Evolutionary conservation across 2,113 vertebrate genomes (phyloP).

Genomic region (Ploceus nigricollis): DNA sequence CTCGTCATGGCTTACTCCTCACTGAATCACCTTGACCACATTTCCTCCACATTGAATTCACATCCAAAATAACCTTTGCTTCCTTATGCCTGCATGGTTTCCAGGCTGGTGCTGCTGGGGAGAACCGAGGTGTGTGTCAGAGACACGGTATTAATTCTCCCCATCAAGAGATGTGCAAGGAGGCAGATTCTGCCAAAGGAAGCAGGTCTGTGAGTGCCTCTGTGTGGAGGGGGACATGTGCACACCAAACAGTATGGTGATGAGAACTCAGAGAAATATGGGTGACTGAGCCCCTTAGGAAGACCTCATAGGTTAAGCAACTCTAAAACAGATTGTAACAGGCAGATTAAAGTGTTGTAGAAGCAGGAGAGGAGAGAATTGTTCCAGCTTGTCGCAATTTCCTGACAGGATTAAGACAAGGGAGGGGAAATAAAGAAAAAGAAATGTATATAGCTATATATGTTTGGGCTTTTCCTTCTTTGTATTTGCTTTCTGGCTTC

Average conservation of each 20-base stretch:
- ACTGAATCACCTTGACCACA: not conserved
- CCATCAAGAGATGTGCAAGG: not conserved
- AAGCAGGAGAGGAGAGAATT: not conserved
- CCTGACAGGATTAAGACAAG: constrained; percentile 31
- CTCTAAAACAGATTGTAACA: not conserved
- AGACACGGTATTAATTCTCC: not conserved
- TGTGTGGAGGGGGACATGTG: not conserved
- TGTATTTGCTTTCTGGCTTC: constrained; percentile 21
- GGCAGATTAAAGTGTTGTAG: not conserved
- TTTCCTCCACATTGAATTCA: not conserved
- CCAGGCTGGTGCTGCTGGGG: not conserved
- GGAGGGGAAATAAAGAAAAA: not conserved
- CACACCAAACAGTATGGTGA: not conserved
- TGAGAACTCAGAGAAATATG: not conserved
- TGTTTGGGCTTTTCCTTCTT: not conserved
- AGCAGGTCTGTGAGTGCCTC: not conserved
- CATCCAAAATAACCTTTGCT: not conserved
- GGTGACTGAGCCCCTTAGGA: not conserved
- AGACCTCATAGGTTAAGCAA: not conserved
- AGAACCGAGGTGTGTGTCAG: not conserved
- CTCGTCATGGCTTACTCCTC: not conserved
- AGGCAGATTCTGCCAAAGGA: not conserved
- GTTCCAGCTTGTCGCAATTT: constrained; percentile 31
- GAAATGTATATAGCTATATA: not conserved
- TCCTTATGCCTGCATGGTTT: not conserved